Evolutionary conservation across 1,140 invertebrate genomes (phyloP).

Genomic region (Microplitis demolitor): DNA sequence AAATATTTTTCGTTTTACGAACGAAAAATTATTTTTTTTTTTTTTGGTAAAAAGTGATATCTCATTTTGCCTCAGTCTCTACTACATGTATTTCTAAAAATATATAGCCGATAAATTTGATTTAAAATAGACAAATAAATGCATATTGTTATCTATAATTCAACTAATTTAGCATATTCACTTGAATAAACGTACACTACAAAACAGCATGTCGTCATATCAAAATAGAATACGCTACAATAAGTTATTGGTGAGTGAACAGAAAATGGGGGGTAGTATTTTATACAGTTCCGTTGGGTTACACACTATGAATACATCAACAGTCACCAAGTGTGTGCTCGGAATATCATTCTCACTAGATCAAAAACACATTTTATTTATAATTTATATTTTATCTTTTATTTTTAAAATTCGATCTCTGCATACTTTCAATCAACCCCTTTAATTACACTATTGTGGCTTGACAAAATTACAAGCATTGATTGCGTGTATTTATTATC

Average conservation of each 20-base stretch:
- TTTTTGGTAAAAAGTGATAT: too few species aligned
- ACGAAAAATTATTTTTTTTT: too few species aligned
- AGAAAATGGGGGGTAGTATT: conserved; percentile 24
- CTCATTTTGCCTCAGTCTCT: neutral
- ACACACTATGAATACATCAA: conserved; percentile 30
- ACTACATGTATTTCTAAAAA: neutral
- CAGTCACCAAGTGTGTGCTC: conserved; percentile 16
- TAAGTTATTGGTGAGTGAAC: conserved; percentile 26
- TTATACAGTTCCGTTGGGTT: conserved; percentile 30
- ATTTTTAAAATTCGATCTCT: neutral
- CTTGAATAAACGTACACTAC: neutral
- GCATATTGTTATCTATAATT: neutral
- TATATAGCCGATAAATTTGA: neutral
- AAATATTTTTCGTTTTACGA: too few species aligned
- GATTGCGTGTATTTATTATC: too few species aligned
- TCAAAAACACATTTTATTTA: neutral
- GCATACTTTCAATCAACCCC: neutral
- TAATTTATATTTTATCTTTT: too few species aligned
- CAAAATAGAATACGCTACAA: conserved; percentile 26
- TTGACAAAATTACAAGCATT: too few species aligned
- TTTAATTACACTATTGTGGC: too few species aligned
- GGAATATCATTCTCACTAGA: conserved; percentile 23
- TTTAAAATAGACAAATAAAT: neutral
- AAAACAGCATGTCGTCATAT: conserved; percentile 16
- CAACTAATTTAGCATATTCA: conserved; percentile 16